Percentiles rank a stretch among this genome's conserved stretches.
Conservation (phyloP, 2,113 vertebrate genomes). For the human (Homo sapiens) region GRCh38 chr7:28772001-28772500, state of each 20-base stretch:
- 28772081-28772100: background rate
- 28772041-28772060: slow-evolving; percentile 36
- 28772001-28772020: slow-evolving; percentile 26
- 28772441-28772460: no score
- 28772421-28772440: background rate
- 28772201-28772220: background rate
- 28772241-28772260: background rate
- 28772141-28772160: slow-evolving; percentile 15
- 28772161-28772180: slow-evolving; percentile 25
- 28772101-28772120: slow-evolving; percentile 36
- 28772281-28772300: no score
- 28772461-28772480: background rate
- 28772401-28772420: background rate
- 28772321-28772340: background rate
- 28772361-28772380: no score
- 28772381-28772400: background rate
- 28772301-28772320: background rate
- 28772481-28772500: background rate
- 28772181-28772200: background rate
- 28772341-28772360: background rate
- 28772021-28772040: slow-evolving; percentile 20
- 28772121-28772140: slow-evolving; percentile 59
- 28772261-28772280: background rate
- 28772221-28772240: background rate
- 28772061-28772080: background rate